Percentiles rank a stretch among this genome's conserved stretches.
Conservation (phyloP, 2,113 vertebrate genomes). For the Ranitomeya imitator region DNA sequence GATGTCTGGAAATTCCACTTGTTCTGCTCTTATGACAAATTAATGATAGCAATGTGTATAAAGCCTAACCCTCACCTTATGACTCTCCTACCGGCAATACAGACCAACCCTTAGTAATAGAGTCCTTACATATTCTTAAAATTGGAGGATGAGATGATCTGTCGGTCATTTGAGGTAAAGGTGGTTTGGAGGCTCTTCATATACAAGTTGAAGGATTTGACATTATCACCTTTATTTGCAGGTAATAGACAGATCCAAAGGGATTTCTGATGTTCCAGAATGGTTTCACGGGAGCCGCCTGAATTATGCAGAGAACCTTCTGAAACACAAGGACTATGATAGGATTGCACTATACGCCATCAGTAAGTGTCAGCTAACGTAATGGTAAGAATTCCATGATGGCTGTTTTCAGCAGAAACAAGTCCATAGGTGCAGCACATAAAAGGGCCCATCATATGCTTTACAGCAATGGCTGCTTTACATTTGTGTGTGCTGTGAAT, state of each 20-base stretch:
- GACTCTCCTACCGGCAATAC: not conserved
- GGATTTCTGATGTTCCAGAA: conserved; percentile 85
- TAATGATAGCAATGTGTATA: no score
- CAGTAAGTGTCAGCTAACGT: conserved; percentile 72
- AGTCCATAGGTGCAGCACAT: not conserved
- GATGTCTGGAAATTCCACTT: no score
- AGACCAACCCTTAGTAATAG: not conserved
- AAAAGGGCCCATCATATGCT: no score
- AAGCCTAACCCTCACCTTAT: no score
- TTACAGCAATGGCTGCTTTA: no score
- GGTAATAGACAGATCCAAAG: conserved; percentile 88
- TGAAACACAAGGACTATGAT: conserved; percentile 86
- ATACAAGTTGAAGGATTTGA: not conserved
- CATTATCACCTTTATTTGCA: conserved; percentile 59
- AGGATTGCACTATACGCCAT: conserved; percentile 90
- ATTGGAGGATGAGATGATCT: not conserved
- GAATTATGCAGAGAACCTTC: conserved; percentile 94
- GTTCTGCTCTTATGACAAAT: no score
- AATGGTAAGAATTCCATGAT: not conserved
- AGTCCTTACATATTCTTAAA: not conserved
- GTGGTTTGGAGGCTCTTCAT: no score
- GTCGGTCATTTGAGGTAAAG: no score
- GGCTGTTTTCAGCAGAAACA: not conserved
- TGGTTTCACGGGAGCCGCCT: conserved; percentile 92
- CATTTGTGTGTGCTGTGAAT: no score